Conservation (phyloP, 2,797 vertebrate species). For the Meriones psammophilus region DNA sequence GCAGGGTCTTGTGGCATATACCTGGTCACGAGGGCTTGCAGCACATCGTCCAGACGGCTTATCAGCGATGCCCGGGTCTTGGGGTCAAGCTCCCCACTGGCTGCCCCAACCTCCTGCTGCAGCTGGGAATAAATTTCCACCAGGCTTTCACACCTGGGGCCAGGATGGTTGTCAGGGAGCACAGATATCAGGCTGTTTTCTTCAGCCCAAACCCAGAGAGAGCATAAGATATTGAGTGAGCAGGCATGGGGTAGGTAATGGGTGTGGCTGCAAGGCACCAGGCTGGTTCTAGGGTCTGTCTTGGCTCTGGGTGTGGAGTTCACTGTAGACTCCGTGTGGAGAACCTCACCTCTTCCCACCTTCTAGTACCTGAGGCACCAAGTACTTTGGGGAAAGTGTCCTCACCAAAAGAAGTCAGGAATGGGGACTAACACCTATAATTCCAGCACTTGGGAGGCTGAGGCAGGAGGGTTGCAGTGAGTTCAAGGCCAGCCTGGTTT, state of each 20-base stretch:
- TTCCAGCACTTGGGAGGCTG: neutral
- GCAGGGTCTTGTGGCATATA: constrained; percentile 77
- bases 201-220: constrained; percentile 4
- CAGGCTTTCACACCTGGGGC: constrained; percentile 88
- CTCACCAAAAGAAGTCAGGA: neutral
- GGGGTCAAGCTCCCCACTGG: constrained; percentile 84
- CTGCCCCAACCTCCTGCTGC: constrained; percentile 92
- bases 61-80: constrained; percentile 89
- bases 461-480: neutral
- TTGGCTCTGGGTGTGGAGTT: neutral
- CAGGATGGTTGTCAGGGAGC: constrained; percentile 68
- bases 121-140: constrained; percentile 92
- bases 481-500: neutral
- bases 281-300: neutral
- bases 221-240: neutral
- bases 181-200: constrained; percentile 18
- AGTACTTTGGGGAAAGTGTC: neutral
- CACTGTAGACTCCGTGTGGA: neutral
- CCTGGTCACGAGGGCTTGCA: constrained; percentile 93
- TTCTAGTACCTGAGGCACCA: neutral
- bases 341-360: neutral
- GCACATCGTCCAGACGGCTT: constrained; percentile 88
- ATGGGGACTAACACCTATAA: neutral
- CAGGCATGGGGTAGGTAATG: neutral
- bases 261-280: neutral